Percentiles rank a stretch among this genome's conserved stretches.
Conservation (phyloP, 2,113 vertebrate species). For the Aspidoscelis tigris region DNA sequence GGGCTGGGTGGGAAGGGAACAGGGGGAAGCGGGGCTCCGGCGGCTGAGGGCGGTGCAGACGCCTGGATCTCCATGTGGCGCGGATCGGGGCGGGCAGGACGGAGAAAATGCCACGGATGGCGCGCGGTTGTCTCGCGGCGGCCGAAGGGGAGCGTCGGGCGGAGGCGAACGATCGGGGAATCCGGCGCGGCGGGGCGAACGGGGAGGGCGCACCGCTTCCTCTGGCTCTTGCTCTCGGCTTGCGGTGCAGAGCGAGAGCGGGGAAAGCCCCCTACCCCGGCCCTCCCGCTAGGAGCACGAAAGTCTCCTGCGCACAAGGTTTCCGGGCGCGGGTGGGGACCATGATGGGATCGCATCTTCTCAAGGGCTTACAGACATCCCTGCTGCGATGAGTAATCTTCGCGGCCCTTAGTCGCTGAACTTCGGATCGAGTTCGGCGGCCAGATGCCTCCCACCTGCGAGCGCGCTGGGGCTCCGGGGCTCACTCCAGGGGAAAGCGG, state of each 20-base stretch:
- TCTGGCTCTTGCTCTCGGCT: no score
- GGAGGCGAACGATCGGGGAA: background rate
- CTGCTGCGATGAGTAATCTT: slow-evolving; percentile 8
- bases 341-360: slow-evolving; percentile 5
- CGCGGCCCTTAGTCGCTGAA: slow-evolving; percentile 33
- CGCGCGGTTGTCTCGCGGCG: background rate
- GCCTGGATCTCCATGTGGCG: background rate
- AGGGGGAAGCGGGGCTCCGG: background rate
- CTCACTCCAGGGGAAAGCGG: no score
- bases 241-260: no score
- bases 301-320: background rate
- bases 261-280: no score
- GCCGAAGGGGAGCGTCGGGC: background rate
- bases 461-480: background rate
- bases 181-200: background rate
- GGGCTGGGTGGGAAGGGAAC: background rate
- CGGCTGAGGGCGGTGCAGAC: slow-evolving; percentile 30
- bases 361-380: background rate
- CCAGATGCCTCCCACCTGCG: background rate
- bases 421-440: slow-evolving; percentile 29
- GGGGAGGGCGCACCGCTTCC: background rate
- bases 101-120: no score
- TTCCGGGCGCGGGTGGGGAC: background rate
- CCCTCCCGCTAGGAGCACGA: slow-evolving; percentile 15
- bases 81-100: no score